Evolutionary conservation across 2,888 invertebrate genomes (phyloP), one percentile per base, ranked within the genome.

Genomic region (Tipula vernalis): DNA sequence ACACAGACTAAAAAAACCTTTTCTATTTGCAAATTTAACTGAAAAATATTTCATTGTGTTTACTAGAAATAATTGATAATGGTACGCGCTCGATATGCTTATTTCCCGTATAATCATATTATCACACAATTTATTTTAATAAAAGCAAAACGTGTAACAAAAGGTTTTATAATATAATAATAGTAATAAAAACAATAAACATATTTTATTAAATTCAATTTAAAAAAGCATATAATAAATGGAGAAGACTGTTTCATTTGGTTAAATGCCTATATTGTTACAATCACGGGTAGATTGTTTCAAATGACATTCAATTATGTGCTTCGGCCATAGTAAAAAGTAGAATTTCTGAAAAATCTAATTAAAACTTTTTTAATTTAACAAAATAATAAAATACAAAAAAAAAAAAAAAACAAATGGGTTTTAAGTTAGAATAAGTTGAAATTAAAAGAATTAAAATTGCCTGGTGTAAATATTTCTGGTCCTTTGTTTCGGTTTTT

Each of bases 321-420:
- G 71, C 28, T 28, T 18, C 4, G 71, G 13, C 71, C 10, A 12
- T 71, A 71, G 28, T 28, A 51, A 39, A 39, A 71, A 28, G 28
- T 12, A 71, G 28, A 71, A 71, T 28, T 51, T 51, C 28, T 28
- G 71, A 3, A 71, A 18, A 71, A 71, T 71, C 28, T 71, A 71
- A 71, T 71, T 71, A 71, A 71, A 71, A 71, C 71, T 71, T 71
- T 71, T 71, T 71, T 71, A 71, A 71, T 71, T 71, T 71, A 71
- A 71, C 28, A 28, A 28, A 71, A 71, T 71, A 57, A 57, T 57
- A 57, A 57, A 57, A 57, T 57, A 57, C 51, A 57, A 57, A 15
- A 57, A 44, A 10, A 12, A 57, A 57, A 15, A 57, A 44, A 10
- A 12, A 44, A 41, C 41, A 57, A 28, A 28, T 28, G 15, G 51